Conservation (phyloP, 2,113 vertebrate species). For the Vanacampus margaritifer region DNA sequence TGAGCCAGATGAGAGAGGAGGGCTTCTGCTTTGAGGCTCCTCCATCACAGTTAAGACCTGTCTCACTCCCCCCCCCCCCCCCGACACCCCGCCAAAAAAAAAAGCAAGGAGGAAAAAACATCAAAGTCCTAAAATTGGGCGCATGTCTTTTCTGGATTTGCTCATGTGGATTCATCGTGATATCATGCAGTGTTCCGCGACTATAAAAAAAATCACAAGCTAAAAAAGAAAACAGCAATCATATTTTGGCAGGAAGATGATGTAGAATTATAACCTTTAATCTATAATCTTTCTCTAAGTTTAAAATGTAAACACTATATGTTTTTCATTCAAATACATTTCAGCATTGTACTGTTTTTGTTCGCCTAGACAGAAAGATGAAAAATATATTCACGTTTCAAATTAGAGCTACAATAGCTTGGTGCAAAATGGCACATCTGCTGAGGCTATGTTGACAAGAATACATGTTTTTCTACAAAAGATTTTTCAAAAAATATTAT, state of each 20-base stretch:
- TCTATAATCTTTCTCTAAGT: neutral
- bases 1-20: constrained; percentile 66
- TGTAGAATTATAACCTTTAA: constrained; percentile 4
- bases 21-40: constrained; percentile 61
- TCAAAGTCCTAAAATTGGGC: constrained; percentile 41
- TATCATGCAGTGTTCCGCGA: neutral
- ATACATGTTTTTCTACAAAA: neutral
- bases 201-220: neutral
- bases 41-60: constrained; percentile 40
- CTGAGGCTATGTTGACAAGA: neutral
- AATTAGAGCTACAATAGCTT: too few species aligned
- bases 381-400: too few species aligned
- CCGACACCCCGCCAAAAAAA: neutral
- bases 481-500: neutral
- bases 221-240: constrained; percentile 1
- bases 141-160: constrained; percentile 27
- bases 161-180: constrained; percentile 5
- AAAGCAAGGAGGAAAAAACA: constrained; percentile 24
- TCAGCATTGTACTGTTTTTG: too few species aligned
- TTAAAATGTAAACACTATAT: neutral
- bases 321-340: too few species aligned
- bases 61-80: constrained; percentile 31
- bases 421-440: neutral
- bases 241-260: neutral
- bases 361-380: neutral